Conservation (phyloP, 2,797 vertebrate genomes). For the Clarias pachynema region DNA sequence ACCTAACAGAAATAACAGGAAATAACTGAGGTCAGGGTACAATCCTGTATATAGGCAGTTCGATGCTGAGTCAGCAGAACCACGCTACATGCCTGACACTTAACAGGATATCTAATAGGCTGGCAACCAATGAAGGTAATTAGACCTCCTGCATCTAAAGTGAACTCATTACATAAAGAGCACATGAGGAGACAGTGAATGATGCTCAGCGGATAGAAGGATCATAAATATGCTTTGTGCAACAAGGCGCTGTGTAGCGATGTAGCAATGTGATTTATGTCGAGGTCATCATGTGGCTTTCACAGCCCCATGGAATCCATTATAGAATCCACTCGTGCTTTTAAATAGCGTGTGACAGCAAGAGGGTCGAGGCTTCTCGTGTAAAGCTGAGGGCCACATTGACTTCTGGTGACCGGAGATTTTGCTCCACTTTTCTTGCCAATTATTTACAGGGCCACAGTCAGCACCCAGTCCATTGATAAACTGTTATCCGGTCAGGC, state of each 20-base stretch:
- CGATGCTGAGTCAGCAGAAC: slow-evolving; percentile 17
- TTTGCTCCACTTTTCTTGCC: neutral
- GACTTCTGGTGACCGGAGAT: slow-evolving; percentile 20
- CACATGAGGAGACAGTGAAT: slow-evolving; percentile 32
- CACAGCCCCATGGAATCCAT: slow-evolving; percentile 41
- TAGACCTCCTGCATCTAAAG: neutral
- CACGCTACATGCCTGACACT: slow-evolving; percentile 9
- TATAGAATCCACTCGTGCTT: slow-evolving; percentile 34
- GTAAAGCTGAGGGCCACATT: neutral
- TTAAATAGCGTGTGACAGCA: slow-evolving; percentile 25
- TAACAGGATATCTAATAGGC: slow-evolving; percentile 7
- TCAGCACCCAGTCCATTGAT: neutral
- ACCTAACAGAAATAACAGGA: slow-evolving; percentile 22
- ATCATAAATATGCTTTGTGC: slow-evolving; percentile 49
- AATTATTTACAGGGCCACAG: slow-evolving; percentile 5
- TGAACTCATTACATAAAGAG: slow-evolving; percentile 43
- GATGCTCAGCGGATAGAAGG: slow-evolving; percentile 24
- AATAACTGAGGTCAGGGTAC: slow-evolving; percentile 15
- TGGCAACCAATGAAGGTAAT: slow-evolving; percentile 29
- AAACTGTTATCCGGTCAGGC: neutral
- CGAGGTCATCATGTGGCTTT: slow-evolving; percentile 40
- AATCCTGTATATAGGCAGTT: neutral
- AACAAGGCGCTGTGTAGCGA: slow-evolving; percentile 30
- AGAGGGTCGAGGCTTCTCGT: slow-evolving; percentile 12
- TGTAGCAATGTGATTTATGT: slow-evolving; percentile 32